Conservation (phyloP, 2,888 invertebrate species). For the Ethmia dodecea region DNA sequence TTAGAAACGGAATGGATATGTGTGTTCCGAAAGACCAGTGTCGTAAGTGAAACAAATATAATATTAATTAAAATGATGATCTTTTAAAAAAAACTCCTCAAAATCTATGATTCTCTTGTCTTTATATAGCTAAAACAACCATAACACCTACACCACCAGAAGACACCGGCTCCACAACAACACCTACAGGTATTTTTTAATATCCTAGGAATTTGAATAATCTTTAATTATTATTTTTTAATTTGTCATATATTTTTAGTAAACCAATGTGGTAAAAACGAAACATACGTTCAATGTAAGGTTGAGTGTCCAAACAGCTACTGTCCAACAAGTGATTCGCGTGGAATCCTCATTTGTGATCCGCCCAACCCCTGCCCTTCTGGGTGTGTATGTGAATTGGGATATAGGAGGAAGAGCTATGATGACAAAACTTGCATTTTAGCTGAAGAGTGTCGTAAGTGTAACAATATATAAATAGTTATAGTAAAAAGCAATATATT, state of each 20-base stretch:
- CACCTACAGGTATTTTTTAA: no score
- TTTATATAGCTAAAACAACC: no score
- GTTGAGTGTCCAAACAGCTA: slow-evolving; percentile 20
- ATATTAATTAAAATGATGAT: no score
- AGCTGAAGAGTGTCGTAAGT: slow-evolving; percentile 29
- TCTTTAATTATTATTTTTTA: no score
- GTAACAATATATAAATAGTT: not conserved
- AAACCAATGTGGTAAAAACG: slow-evolving; percentile 20
- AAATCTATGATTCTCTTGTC: no score
- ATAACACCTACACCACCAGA: no score
- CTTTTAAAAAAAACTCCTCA: no score
- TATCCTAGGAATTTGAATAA: no score
- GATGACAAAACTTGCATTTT: slow-evolving; percentile 22
- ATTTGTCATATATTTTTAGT: not conserved
- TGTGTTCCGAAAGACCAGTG: slow-evolving; percentile 20
- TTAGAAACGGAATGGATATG: slow-evolving; percentile 24
- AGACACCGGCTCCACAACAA: no score
- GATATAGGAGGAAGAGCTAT: slow-evolving; percentile 18
- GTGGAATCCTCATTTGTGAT: slow-evolving; percentile 15
- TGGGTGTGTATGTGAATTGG: slow-evolving; percentile 25
- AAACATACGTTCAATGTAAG: slow-evolving; percentile 20
- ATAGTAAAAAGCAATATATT: not conserved
- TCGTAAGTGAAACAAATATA: no score
- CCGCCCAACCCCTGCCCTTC: slow-evolving; percentile 20
- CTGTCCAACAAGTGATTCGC: slow-evolving; percentile 23